These are phyloP conservation scores for Cathartes aura DNA, from an alignment of 2,113 vertebrate species.

Conservation along the genomic window DNA sequence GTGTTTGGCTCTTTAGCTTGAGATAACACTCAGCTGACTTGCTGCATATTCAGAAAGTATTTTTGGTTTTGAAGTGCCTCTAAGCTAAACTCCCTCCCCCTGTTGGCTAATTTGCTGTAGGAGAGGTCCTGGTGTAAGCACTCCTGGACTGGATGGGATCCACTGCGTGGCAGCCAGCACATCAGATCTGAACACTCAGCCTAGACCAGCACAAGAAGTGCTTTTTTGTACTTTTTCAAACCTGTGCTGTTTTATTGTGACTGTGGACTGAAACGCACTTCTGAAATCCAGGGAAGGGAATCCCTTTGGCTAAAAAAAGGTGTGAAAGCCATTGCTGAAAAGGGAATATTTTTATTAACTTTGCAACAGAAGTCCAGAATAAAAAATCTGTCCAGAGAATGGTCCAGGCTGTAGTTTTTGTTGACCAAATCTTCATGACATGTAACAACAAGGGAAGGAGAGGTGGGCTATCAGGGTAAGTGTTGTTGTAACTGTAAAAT, in stretches of 20 bases:
- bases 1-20: neutral
- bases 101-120: neutral
- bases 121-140: neutral
- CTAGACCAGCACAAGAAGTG: neutral
- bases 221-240: neutral
- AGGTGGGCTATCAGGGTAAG: neutral
- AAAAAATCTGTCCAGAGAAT: neutral
- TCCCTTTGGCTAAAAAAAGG: neutral
- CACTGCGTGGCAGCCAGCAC: neutral
- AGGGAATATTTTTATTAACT: neutral
- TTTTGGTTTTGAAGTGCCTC: constrained; percentile 19
- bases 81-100: neutral
- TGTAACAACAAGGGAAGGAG: neutral
- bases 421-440: neutral
- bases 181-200: neutral
- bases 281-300: neutral
- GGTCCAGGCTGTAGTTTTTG: neutral
- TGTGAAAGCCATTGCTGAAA: neutral
- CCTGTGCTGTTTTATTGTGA: neutral
- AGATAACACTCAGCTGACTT: neutral
- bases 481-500: neutral
- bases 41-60: neutral
- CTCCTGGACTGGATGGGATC: neutral
- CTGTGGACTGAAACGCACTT: neutral
- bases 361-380: neutral